These are phyloP conservation scores for Phataginus tetradactyla DNA, from an alignment of 2,797 vertebrate species.

Conservation along the genomic window DNA sequence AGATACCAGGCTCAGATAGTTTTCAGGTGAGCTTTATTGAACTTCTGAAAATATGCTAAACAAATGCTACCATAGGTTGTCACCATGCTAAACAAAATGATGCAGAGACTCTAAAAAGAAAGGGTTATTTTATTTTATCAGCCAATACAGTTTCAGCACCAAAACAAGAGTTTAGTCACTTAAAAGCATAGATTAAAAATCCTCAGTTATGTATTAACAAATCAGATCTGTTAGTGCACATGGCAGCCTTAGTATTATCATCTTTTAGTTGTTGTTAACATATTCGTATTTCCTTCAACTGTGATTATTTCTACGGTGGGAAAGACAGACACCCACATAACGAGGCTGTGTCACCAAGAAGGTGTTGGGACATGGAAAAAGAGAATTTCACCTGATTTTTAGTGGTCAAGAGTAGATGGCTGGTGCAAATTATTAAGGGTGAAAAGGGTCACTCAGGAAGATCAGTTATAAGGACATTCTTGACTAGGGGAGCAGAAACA, in stretches of 20 bases:
- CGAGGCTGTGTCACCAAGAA: not conserved
- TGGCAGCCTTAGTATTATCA: not conserved
- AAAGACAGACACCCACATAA: not conserved
- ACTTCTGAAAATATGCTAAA: not conserved
- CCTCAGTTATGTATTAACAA: not conserved
- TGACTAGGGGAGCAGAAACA: not conserved
- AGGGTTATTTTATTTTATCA: not conserved
- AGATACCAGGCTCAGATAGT: no score
- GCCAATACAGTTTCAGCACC: not conserved
- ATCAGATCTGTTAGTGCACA: no score
- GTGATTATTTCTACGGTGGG: not conserved
- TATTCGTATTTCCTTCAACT: not conserved
- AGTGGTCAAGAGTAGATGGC: no score
- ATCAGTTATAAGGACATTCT: not conserved
- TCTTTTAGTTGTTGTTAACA: not conserved
- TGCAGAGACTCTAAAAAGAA: not conserved
- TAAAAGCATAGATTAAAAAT: not conserved
- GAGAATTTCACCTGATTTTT: not conserved
- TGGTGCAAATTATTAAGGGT: not conserved
- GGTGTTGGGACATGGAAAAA: not conserved
- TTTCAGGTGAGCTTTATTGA: not conserved
- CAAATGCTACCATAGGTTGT: not conserved
- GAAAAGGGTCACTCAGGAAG: not conserved
- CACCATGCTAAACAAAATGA: not conserved
- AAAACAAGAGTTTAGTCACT: not conserved